Conservation (phyloP, 2,113 vertebrate genomes). For the Lepus americanus region DNA sequence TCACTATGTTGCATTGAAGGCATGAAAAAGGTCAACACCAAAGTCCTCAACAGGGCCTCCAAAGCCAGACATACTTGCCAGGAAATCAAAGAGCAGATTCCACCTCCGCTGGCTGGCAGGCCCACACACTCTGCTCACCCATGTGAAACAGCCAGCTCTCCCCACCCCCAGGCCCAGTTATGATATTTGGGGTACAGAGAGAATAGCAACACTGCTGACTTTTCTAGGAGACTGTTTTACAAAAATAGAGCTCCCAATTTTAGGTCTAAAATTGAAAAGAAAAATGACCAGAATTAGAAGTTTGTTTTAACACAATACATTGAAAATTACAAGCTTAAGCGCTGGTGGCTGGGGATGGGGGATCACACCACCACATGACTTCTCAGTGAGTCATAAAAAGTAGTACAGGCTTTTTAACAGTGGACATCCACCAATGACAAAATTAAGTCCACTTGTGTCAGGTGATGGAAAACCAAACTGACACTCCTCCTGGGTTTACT, state of each 20-base stretch:
- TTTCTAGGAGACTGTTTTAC: slow-evolving; percentile 71
- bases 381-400: slow-evolving; percentile 67
- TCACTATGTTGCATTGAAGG: neutral
- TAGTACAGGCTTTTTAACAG: slow-evolving; percentile 39
- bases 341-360: slow-evolving; percentile 1
- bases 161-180: slow-evolving; percentile 50
- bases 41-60: slow-evolving; percentile 60
- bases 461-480: slow-evolving; percentile 36
- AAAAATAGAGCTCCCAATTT: slow-evolving; percentile 81
- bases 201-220: slow-evolving; percentile 69
- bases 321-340: slow-evolving; percentile 76
- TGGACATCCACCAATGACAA: neutral
- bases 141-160: slow-evolving; percentile 61
- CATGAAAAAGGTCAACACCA: slow-evolving; percentile 36
- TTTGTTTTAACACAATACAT: slow-evolving; percentile 78
- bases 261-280: slow-evolving; percentile 73
- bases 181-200: slow-evolving; percentile 68
- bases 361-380: slow-evolving; percentile 58
- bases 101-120: slow-evolving; percentile 63
- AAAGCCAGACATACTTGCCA: slow-evolving; percentile 63
- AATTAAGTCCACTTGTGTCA: slow-evolving; percentile 43
- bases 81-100: slow-evolving; percentile 71
- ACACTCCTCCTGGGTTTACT: neutral
- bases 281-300: slow-evolving; percentile 79
- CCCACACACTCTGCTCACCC: slow-evolving; percentile 62